Percentiles rank a stretch among this genome's conserved stretches.
These are phyloP conservation scores for Danio rerio DNA, from an alignment of 2,113 vertebrate genomes.

Conservation along the genomic window GRCz12tu NC_133192.1:32261001-32261500, in stretches of 20 bases:
- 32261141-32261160: no score
- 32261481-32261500: constrained; percentile 21
- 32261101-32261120: no score
- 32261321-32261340: background rate
- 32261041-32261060: no score
- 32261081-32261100: no score
- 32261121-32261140: no score
- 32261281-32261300: background rate
- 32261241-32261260: background rate
- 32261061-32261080: no score
- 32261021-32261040: no score
- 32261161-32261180: no score
- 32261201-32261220: background rate
- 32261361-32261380: background rate
- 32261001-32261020: no score
- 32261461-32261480: constrained; percentile 24
- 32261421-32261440: background rate
- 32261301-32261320: background rate
- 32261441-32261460: constrained; percentile 16
- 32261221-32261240: background rate
- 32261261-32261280: background rate
- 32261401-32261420: background rate
- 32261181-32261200: no score
- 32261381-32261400: background rate
- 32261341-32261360: background rate